These are phyloP conservation scores for Myzus persicae DNA, from an alignment of 1,140 invertebrate genomes.

Conservation along the genomic window DNA sequence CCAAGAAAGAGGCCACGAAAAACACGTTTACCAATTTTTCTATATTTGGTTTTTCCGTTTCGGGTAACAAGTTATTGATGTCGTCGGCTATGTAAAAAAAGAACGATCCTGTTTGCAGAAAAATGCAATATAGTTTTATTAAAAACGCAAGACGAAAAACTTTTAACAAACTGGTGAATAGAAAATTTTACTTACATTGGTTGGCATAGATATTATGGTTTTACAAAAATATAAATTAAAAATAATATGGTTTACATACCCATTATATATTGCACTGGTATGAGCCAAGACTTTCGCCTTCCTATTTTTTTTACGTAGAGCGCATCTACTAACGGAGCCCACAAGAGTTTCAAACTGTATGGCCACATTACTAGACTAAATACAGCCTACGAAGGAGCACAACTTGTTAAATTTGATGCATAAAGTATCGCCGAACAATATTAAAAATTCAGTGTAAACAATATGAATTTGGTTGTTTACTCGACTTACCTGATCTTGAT, in stretches of 20 bases:
- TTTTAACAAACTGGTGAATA: not conserved
- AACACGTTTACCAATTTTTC: slow-evolving; percentile 83
- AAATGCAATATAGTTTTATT: not conserved
- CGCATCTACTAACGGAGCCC: slow-evolving; percentile 98
- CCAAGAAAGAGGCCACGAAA: slow-evolving; percentile 86
- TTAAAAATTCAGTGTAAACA: not conserved
- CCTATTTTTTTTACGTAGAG: slow-evolving; percentile 85
- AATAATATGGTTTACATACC: slow-evolving; percentile 65
- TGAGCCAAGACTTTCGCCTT: slow-evolving; percentile 95
- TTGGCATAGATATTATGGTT: too few relatives aligned
- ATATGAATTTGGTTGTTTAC: not conserved
- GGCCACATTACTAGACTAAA: slow-evolving; percentile 99
- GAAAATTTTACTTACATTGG: too few relatives aligned
- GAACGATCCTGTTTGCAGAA: not conserved
- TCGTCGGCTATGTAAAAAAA: not conserved
- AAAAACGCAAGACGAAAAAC: not conserved
- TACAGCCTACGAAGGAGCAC: slow-evolving; percentile 78
- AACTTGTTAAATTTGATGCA: not conserved
- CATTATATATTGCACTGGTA: slow-evolving; percentile 88
- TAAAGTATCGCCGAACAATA: not conserved
- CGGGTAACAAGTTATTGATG: not conserved
- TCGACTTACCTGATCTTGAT: slow-evolving; percentile 84
- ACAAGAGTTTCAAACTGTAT: slow-evolving; percentile 95
- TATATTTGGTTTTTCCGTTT: slow-evolving; percentile 74
- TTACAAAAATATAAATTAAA: too few relatives aligned